Conservation (phyloP, 53 echinoderm and acorn worm genomes). For the Henricia sp. region DNA sequence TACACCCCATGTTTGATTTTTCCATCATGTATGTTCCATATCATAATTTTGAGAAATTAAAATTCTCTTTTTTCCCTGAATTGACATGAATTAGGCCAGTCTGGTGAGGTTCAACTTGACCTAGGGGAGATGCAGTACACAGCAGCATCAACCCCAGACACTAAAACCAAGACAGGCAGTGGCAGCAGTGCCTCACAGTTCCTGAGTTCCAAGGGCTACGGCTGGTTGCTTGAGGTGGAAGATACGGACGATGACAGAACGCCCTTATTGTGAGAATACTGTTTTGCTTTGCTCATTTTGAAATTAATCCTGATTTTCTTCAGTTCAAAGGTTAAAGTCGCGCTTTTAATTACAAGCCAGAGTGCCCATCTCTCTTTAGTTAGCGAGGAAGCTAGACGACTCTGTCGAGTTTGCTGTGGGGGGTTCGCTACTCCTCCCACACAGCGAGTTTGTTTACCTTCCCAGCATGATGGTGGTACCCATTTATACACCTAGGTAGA, state of each 20-base stretch:
- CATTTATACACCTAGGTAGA: too few relatives aligned
- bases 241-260: slow-evolving; percentile 83
- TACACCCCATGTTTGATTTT: background rate
- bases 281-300: background rate
- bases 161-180: slow-evolving; percentile 15
- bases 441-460: too few relatives aligned
- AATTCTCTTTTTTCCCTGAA: background rate
- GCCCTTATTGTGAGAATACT: slow-evolving; percentile 62
- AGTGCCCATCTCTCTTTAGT: too few relatives aligned
- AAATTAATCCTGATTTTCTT: background rate
- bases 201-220: slow-evolving; percentile 86
- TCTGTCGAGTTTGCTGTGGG: too few relatives aligned
- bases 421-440: too few relatives aligned
- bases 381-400: too few relatives aligned
- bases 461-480: too few relatives aligned
- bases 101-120: slow-evolving; percentile 78
- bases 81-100: background rate
- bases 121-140: slow-evolving; percentile 88
- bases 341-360: too few relatives aligned
- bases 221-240: slow-evolving; percentile 97
- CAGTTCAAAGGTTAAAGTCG: too few relatives aligned
- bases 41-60: background rate
- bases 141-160: slow-evolving; percentile 33
- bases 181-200: slow-evolving; percentile 80
- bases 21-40: background rate